phyloP scores from a whole-genome alignment of 2,888 invertebrate species.

The Alitta virens region DNA sequence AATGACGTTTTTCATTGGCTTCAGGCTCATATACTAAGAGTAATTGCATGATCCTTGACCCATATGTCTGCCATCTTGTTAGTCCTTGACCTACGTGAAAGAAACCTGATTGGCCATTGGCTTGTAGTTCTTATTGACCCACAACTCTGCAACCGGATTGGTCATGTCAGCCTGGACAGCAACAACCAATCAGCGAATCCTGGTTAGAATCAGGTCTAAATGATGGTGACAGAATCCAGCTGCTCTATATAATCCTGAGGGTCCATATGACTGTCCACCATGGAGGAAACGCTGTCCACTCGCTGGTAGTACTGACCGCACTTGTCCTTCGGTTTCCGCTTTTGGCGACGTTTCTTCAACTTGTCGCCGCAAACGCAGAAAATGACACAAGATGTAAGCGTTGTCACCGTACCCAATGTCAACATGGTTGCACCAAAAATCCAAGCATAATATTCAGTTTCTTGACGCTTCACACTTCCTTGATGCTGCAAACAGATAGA shows the following conservation, averaged over 20 bases:
- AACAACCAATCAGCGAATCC: too few relatives aligned
- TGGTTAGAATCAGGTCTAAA: constrained; percentile 9
- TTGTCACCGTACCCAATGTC: constrained; percentile 19
- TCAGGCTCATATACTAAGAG: too few relatives aligned
- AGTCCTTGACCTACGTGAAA: too few relatives aligned
- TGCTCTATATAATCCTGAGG: constrained; percentile 15
- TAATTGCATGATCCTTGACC: too few relatives aligned
- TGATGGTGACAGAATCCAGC: constrained; percentile 21
- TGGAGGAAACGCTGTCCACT: constrained; percentile 29
- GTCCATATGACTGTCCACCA: constrained; percentile 24
- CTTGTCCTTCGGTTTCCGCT: constrained; percentile 17
- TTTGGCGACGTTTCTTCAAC: constrained; percentile 13
- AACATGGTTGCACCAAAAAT: constrained; percentile 28
- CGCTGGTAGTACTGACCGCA: constrained; percentile 24
- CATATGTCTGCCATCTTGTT: too few relatives aligned
- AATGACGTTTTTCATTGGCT: too few relatives aligned
- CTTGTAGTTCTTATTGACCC: too few relatives aligned
- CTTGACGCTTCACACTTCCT: constrained; percentile 9
- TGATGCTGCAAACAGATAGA: not conserved
- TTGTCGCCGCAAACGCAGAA: constrained; percentile 28
- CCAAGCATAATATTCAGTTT: constrained; percentile 28
- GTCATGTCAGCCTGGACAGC: too few relatives aligned
- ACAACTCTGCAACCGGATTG: too few relatives aligned
- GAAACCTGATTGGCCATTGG: too few relatives aligned
- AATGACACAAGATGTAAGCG: constrained; percentile 21